Base-by-base conservation (phyloP, 2,113 vertebrate species). In the Corynorhinus townsendii region DNA sequence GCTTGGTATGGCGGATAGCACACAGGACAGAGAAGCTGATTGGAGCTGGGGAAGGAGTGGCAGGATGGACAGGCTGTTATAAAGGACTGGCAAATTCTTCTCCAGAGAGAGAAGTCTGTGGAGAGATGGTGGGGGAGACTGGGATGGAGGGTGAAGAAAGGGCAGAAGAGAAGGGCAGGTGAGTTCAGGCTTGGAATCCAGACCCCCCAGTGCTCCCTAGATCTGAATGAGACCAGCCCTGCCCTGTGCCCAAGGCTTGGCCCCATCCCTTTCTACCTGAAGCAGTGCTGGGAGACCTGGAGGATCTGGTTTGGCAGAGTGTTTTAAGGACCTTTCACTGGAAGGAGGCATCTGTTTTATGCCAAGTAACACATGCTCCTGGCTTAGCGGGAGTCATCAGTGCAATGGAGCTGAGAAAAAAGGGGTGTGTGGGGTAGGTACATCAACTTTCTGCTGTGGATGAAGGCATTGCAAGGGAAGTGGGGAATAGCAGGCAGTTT, bases 321-420 rank as follows among this genome's bases (percentile, higher is more conserved):
- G 9, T 92, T 81, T 77, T 73, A 69, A 89, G 69, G 62, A 64
- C 2, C 43, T 68, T 97, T 89, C 82, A 45, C 26, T 82, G 69
- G 83, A 96, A 91, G 64, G 16, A 97, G 81, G 75, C 93, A 76
- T 96, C 94, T 97, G 89, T 71, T 95, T 96, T 91, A 97, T 95
- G 89, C 93, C 86, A 95, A 95, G 69, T 40, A 82, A 92, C 95
- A 95, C 83, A 68, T 96, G 94, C 72, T 83, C 86, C 89, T 47
- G 79, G 91, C 93, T 89, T 93, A 86, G 35, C 30, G 7, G 82
- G 69, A 91, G 72, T 43, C 82, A 22, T 75, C n/a, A 11, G 4
- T 17, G 43, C 26, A 52, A 62, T 26, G 35, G 38, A 15, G 20
- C 10, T 2, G 3, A 5, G 28, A 93, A 35, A 28, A 14, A 40